Evolutionary conservation across 2,888 invertebrate species (phyloP).

Genomic region (Agrenia bidenticulata): DNA sequence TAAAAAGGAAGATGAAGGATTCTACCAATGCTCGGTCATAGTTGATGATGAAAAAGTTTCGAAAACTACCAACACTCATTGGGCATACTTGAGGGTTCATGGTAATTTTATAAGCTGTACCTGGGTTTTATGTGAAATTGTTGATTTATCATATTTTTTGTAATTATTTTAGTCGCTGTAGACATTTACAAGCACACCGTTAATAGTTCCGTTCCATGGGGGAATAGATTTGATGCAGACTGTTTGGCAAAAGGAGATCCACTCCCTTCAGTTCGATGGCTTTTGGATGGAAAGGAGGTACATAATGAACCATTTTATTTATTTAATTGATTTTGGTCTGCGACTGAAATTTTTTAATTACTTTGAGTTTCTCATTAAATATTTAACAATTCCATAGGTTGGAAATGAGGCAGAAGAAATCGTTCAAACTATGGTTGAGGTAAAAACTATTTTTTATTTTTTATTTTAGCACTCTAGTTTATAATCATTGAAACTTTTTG

Average conservation of each 20-base stretch:
- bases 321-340: no score
- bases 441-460: slow-evolving; percentile 7
- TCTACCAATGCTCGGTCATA: slow-evolving; percentile 51
- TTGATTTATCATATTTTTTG: background rate
- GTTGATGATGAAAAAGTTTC: slow-evolving; percentile 41
- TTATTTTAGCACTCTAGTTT: background rate
- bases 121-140: background rate
- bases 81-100: slow-evolving; percentile 47
- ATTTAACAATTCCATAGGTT: slow-evolving; percentile 22
- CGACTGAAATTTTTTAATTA: slow-evolving; percentile 1
- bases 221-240: slow-evolving; percentile 50
- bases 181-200: slow-evolving; percentile 46
- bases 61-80: slow-evolving; percentile 48
- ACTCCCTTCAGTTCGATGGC: slow-evolving; percentile 48
- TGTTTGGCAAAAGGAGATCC: slow-evolving; percentile 51
- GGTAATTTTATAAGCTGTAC: slow-evolving; percentile 26
- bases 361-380: background rate
- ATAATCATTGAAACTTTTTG: background rate
- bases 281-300: slow-evolving; percentile 50
- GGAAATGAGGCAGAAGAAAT: slow-evolving; percentile 44
- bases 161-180: slow-evolving; percentile 43
- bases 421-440: slow-evolving; percentile 43
- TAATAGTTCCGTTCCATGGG: slow-evolving; percentile 50
- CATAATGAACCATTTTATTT: no score
- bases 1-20: slow-evolving; percentile 49